Percentiles rank a stretch among this genome's conserved stretches.
These are phyloP conservation scores for Cryptophagus acutangulus DNA, from an alignment of 2,888 invertebrate genomes.

Conservation along the genomic window DNA sequence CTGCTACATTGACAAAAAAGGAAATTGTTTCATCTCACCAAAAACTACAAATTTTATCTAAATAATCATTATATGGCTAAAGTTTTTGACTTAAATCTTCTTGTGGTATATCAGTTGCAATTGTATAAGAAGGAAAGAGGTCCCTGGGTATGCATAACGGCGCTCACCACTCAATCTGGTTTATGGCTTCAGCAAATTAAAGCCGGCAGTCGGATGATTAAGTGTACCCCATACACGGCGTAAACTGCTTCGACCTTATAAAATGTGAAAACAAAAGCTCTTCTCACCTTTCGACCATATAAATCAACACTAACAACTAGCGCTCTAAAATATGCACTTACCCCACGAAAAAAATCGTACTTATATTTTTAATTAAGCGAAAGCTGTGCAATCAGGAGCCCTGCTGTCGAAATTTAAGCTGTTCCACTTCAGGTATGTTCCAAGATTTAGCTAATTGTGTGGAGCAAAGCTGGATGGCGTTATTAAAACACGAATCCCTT, in stretches of 20 bases:
- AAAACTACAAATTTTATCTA: no score
- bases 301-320: constrained; percentile 29
- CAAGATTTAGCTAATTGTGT: constrained; percentile 35
- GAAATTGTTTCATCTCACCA: no score
- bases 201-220: constrained; percentile 41
- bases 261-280: constrained; percentile 32
- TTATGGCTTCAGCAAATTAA: constrained; percentile 43
- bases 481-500: constrained; percentile 33
- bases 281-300: constrained; percentile 29
- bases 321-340: constrained; percentile 4
- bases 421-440: constrained; percentile 21
- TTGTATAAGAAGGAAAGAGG: constrained; percentile 26
- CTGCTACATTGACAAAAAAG: no score
- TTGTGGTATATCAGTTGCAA: constrained; percentile 14
- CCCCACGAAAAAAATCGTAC: no score
- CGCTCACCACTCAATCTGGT: constrained; percentile 43
- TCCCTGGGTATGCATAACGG: constrained; percentile 43
- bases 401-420: no score
- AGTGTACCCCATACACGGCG: constrained; percentile 29
- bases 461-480: constrained; percentile 31
- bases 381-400: no score
- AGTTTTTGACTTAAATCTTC: constrained; percentile 6
- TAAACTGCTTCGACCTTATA: constrained; percentile 23
- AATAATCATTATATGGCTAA: constrained; percentile 4
- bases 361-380: no score